These are phyloP conservation scores for Thalassoma bifasciatum DNA, from an alignment of 2,113 vertebrate genomes.

Conservation along the genomic window DNA sequence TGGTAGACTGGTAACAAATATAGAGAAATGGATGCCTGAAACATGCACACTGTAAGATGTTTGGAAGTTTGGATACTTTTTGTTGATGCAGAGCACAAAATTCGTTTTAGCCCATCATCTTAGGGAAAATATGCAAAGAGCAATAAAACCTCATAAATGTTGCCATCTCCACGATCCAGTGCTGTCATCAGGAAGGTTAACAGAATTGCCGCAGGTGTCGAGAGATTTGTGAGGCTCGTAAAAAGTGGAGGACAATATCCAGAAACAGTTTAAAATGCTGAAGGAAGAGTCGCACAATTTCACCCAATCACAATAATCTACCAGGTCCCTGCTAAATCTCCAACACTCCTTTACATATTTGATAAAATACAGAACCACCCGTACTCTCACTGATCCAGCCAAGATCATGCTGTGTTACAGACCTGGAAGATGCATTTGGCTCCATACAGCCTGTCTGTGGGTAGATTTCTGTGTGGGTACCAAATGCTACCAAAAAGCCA, in stretches of 20 bases:
- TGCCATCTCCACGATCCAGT: neutral
- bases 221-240: neutral
- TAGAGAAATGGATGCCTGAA: neutral
- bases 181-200: constrained; percentile 9
- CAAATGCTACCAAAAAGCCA: constrained; percentile 21
- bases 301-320: neutral
- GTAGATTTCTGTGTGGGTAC: constrained; percentile 4
- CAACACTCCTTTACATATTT: neutral
- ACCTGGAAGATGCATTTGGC: constrained; percentile 7
- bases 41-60: no score
- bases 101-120: neutral
- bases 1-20: neutral
- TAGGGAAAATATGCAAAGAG: neutral
- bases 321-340: neutral
- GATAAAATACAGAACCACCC: neutral
- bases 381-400: constrained; percentile 7
- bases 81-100: neutral
- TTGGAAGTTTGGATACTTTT: no score
- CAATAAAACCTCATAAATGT: neutral
- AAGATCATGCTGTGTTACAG: constrained; percentile 18
- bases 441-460: neutral
- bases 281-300: neutral
- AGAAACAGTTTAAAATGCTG: neutral
- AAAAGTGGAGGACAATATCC: constrained; percentile 3
- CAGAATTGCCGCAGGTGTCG: neutral